Evolutionary conservation across 2,113 vertebrate genomes (phyloP).

Genomic region (Corythaixoides concolor): DNA sequence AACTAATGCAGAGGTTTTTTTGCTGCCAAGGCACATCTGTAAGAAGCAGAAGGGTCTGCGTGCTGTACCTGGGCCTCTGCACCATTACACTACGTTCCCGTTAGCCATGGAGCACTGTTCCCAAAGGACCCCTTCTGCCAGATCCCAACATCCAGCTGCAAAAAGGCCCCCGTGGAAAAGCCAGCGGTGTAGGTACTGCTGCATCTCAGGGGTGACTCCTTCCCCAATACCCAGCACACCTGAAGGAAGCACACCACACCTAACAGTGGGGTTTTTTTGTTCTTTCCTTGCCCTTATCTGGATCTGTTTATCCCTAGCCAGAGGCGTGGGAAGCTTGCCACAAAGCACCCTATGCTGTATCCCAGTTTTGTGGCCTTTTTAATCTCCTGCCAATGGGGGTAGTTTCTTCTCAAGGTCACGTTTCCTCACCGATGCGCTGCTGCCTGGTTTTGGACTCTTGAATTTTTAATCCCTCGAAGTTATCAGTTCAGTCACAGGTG

Average conservation of each 20-base stretch:
- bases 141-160: background rate
- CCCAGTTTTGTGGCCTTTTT: background rate
- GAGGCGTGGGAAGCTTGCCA: background rate
- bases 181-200: background rate
- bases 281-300: background rate
- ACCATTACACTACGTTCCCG: background rate
- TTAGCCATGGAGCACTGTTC: background rate
- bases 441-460: background rate
- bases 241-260: accelerated
- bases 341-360: accelerated
- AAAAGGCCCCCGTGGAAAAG: background rate
- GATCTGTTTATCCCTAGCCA: background rate
- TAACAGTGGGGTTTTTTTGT: background rate
- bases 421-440: background rate
- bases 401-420: background rate
- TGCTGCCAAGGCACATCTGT: background rate
- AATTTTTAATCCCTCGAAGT: background rate
- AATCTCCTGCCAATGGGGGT: background rate
- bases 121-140: background rate
- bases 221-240: background rate
- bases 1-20: background rate
- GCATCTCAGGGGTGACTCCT: background rate
- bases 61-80: background rate
- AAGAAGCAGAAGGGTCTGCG: background rate
- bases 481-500: background rate